Conservation (phyloP, 1,140 invertebrate genomes). For the Drosophila erecta region DNA sequence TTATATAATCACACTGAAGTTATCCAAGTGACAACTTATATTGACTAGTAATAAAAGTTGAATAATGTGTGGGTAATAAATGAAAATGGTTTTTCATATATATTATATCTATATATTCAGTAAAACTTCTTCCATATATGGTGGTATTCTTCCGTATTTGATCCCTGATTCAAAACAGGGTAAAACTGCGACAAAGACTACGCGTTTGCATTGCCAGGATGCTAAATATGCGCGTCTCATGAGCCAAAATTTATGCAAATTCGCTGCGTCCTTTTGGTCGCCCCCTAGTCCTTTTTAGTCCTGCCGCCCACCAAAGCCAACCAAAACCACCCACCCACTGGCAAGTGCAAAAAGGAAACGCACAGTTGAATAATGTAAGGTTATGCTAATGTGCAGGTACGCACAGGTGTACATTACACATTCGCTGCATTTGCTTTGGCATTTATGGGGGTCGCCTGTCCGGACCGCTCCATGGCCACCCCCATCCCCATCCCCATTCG, state of each 20-base stretch:
- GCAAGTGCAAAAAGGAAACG: constrained; percentile 58
- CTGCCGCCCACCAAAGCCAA: neutral
- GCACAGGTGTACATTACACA: constrained; percentile 53
- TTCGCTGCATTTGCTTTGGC: constrained; percentile 32
- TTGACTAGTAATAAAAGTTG: neutral
- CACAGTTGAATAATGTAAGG: constrained; percentile 73
- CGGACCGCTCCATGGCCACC: neutral
- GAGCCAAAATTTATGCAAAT: constrained; percentile 71
- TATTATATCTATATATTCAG: no score
- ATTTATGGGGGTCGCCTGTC: constrained; percentile 28
- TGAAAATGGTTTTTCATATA: no score
- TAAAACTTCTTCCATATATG: no score
- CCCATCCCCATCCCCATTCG: constrained; percentile 1
- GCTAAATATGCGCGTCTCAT: constrained; percentile 56
- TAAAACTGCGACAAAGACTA: neutral
- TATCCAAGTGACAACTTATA: no score
- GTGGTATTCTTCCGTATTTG: neutral
- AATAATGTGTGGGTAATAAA: no score
- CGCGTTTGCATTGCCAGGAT: neutral
- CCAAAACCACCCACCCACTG: neutral
- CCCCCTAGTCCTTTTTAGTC: neutral
- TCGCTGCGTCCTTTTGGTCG: constrained; percentile 13
- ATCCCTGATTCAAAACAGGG: neutral
- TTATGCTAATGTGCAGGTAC: constrained; percentile 56
- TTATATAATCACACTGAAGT: no score